A percentile compares a stretch with the other conserved stretches of the same genome.
Conservation (phyloP, 2,113 vertebrate genomes). For the Gracilinanus agilis region DNA sequence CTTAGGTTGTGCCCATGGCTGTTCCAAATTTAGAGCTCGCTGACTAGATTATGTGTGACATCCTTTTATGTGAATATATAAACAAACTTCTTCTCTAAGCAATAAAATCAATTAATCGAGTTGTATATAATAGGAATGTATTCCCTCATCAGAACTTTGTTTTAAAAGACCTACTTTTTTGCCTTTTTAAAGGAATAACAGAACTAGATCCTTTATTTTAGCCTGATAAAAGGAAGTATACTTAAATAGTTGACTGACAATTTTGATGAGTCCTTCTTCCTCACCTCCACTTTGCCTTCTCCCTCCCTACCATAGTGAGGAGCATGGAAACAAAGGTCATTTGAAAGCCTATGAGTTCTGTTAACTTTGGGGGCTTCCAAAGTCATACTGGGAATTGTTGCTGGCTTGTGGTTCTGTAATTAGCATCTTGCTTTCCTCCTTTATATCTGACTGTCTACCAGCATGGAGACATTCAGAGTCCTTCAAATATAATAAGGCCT, state of each 20-base stretch:
- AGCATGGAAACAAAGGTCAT: not conserved
- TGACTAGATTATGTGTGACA: not conserved
- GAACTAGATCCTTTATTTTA: not conserved
- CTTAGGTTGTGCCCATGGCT: not conserved
- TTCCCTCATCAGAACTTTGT: not conserved
- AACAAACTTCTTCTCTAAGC: not conserved
- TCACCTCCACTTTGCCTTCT: not conserved
- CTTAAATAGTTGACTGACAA: not conserved
- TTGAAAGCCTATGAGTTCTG: not conserved
- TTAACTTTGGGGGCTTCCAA: not conserved
- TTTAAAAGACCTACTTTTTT: not conserved
- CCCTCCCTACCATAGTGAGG: not conserved
- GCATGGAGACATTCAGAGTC: rapidly evolving
- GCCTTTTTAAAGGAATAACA: not conserved
- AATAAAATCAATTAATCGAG: not conserved
- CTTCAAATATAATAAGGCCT: not conserved
- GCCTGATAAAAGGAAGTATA: not conserved
- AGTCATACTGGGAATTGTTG: not conserved
- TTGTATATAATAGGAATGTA: not conserved
- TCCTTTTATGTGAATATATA: not conserved
- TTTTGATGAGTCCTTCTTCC: not conserved
- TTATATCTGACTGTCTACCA: not conserved
- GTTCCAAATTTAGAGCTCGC: not conserved
- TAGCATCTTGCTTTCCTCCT: not conserved
- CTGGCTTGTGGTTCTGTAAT: not conserved